phyloP scores from a whole-genome alignment of 2,888 invertebrate species.

The Pterobdella sp. region DNA sequence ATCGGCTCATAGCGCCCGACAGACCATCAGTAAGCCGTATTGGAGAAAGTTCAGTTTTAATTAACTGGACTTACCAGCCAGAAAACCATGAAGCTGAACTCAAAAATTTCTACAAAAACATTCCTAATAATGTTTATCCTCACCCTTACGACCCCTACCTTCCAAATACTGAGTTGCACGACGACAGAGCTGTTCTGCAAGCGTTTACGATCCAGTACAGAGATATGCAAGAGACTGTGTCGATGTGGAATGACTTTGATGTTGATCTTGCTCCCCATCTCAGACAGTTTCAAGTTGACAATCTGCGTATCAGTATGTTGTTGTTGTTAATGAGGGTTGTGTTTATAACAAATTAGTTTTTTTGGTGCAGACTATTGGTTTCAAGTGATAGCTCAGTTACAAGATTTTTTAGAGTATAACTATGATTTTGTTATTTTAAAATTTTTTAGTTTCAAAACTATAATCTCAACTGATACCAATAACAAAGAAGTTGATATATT shows the following conservation, averaged over 20 bases:
- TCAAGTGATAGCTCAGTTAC: no score
- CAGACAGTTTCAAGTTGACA: slow-evolving; percentile 25
- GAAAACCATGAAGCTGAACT: neutral
- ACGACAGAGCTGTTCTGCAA: slow-evolving; percentile 52
- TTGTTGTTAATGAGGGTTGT: neutral
- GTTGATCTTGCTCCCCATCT: slow-evolving; percentile 60
- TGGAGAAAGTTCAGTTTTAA: slow-evolving; percentile 17
- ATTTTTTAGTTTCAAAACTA: no score
- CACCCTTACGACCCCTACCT: neutral
- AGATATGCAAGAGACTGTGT: slow-evolving; percentile 52
- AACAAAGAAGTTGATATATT: no score
- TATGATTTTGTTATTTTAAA: no score
- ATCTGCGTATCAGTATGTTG: slow-evolving; percentile 22
- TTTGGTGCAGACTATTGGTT: no score
- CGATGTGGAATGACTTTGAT: slow-evolving; percentile 69
- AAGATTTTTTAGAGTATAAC: no score
- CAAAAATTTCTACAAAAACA: neutral
- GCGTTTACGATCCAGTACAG: slow-evolving; percentile 73
- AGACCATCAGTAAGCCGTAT: slow-evolving; percentile 17
- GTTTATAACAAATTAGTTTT: no score
- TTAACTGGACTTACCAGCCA: slow-evolving; percentile 18
- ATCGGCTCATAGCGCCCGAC: slow-evolving; percentile 11
- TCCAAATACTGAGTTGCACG: neutral
- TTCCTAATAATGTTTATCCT: neutral
- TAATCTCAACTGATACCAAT: no score